Evolutionary conservation across 37 sponge, comb jelly and placozoan species (phyloP).

Genomic region (Beroe ovata): DNA sequence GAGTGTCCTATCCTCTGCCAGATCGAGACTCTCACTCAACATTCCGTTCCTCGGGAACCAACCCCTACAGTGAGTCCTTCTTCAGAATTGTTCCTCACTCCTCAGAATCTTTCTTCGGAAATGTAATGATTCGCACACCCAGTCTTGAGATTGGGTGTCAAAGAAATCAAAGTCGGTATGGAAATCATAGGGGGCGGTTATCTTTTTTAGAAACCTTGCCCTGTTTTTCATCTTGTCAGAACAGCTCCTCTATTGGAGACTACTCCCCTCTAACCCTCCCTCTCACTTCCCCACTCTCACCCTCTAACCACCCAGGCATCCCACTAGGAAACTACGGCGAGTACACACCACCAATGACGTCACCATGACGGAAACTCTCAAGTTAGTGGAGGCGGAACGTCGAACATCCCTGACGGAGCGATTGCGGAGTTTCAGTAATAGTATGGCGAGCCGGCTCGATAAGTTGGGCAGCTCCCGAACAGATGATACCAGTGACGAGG

Average conservation of each 20-base stretch:
- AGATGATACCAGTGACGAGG: conserved; percentile 28
- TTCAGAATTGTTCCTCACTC: background rate
- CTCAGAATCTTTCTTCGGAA: too few relatives aligned
- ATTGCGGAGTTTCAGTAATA: conserved; percentile 31
- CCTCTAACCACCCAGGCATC: background rate
- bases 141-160: too few relatives aligned
- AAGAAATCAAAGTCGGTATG: too few relatives aligned
- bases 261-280: too few relatives aligned
- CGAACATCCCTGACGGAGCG: conserved; percentile 38
- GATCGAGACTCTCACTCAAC: conserved; percentile 43
- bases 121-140: too few relatives aligned
- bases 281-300: background rate
- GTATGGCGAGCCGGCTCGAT: conserved; percentile 27
- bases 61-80: conserved; percentile 10
- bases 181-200: too few relatives aligned
- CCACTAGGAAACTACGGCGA: conserved; percentile 9
- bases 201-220: too few relatives aligned
- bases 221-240: too few relatives aligned
- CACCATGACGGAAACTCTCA: conserved; percentile 35
- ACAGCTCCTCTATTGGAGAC: too few relatives aligned
- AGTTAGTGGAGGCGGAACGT: conserved; percentile 9
- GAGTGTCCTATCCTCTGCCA: background rate
- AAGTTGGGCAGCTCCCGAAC: conserved; percentile 13
- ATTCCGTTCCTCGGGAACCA: background rate
- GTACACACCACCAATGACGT: conserved; percentile 66